Percentiles rank a stretch among this genome's conserved stretches.
Conservation (phyloP, 2,797 vertebrate species). For the Notolabrus celidotus region DNA sequence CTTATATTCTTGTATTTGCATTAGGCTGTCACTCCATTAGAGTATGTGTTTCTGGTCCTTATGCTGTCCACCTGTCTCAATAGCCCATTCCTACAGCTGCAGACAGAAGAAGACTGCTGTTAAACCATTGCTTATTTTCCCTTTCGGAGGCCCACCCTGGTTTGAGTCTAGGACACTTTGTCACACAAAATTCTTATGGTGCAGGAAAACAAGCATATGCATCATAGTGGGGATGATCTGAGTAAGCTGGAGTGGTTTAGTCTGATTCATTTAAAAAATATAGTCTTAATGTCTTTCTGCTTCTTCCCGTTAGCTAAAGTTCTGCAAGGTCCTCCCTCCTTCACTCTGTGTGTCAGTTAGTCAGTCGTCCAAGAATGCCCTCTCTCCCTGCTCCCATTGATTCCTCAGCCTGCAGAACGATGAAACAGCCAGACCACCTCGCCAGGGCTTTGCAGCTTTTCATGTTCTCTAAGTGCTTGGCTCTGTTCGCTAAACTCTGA, state of each 20-base stretch:
- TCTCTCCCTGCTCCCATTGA: constrained; percentile 66
- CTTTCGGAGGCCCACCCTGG: constrained; percentile 60
- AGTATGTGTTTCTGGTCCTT: constrained; percentile 56
- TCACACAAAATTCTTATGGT: constrained; percentile 15
- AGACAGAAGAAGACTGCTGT: constrained; percentile 49
- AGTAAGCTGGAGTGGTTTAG: neutral
- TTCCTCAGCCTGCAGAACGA: constrained; percentile 52
- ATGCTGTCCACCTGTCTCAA: constrained; percentile 80
- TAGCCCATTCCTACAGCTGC: constrained; percentile 72
- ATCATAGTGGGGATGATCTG: neutral
- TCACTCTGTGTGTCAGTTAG: constrained; percentile 21
- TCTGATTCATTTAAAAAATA: neutral
- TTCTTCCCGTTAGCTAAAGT: constrained; percentile 2
- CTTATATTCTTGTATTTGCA: constrained; percentile 42
- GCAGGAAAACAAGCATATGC: neutral
- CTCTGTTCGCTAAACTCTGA: constrained; percentile 73
- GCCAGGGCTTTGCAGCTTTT: constrained; percentile 73
- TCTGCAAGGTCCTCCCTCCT: constrained; percentile 18
- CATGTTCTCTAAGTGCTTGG: constrained; percentile 72
- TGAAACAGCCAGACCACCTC: constrained; percentile 71
- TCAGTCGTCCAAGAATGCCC: constrained; percentile 59
- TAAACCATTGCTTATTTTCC: constrained; percentile 68
- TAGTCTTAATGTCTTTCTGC: neutral
- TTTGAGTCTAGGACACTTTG: constrained; percentile 24
- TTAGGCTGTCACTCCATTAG: constrained; percentile 36